These are phyloP conservation scores for Meganola albula DNA, from an alignment of 2,888 invertebrate genomes.

Conservation along the genomic window DNA sequence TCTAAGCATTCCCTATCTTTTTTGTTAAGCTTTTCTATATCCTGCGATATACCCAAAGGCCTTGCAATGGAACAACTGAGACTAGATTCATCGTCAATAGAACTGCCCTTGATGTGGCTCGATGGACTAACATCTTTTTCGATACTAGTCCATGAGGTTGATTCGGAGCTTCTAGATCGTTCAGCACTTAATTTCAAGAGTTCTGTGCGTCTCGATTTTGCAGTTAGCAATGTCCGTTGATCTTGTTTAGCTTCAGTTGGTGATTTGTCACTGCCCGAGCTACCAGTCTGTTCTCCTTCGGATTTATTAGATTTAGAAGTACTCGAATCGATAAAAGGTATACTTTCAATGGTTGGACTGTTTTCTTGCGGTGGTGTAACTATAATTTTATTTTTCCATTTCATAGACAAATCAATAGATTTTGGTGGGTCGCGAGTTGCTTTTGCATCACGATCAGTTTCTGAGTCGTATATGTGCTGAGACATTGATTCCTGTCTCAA, in stretches of 20 bases:
- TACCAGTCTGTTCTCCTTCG: conserved; percentile 65
- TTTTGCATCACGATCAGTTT: conserved; percentile 59
- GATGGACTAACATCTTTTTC: conserved; percentile 83
- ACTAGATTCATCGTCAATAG: conserved; percentile 84
- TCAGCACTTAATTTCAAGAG: conserved; percentile 83
- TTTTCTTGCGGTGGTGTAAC: conserved; percentile 79
- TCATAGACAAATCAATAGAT: conserved; percentile 55
- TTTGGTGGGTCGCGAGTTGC: conserved; percentile 38
- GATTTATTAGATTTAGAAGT: conserved; percentile 61
- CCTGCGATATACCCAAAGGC: conserved; percentile 87
- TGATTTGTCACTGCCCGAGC: conserved; percentile 66
- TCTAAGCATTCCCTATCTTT: conserved; percentile 80
- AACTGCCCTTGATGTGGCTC: conserved; percentile 80
- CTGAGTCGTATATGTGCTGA: conserved; percentile 57
- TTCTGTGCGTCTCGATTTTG: conserved; percentile 73
- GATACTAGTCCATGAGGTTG: conserved; percentile 88
- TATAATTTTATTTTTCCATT: conserved; percentile 76
- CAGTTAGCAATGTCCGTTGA: conserved; percentile 55
- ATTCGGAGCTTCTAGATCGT: conserved; percentile 87
- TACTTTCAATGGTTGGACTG: conserved; percentile 77
- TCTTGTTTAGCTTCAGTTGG: conserved; percentile 60
- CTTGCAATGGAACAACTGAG: conserved; percentile 88
- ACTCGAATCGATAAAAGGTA: conserved; percentile 67
- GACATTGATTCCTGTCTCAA: conserved; percentile 65
- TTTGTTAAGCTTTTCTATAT: conserved; percentile 81